Percentiles rank a stretch among this genome's conserved stretches.
phyloP scores from a whole-genome alignment of 2,888 invertebrate species.

The Phyto melanocephala region DNA sequence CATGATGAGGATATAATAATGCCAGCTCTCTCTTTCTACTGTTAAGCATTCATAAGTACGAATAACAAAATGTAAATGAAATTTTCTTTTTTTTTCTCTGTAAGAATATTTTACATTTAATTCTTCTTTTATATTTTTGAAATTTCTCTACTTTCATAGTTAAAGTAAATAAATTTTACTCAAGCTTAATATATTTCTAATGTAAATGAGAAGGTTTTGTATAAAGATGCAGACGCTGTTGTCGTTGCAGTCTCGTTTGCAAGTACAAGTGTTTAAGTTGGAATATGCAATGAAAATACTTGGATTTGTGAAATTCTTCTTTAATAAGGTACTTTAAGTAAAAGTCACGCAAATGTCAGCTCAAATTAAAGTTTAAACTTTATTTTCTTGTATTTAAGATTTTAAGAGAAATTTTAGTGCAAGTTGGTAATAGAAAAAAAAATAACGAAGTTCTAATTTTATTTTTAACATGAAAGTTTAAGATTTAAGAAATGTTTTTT shows the following conservation, averaged over 20 bases:
- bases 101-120: neutral
- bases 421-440: neutral
- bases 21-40: neutral
- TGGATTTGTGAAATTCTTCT: neutral
- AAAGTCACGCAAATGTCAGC: constrained; percentile 52
- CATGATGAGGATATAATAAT: neutral
- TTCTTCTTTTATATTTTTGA: constrained; percentile 1
- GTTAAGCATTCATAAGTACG: neutral
- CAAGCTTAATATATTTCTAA: constrained; percentile 35
- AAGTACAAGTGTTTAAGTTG: constrained; percentile 3
- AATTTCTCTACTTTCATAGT: neutral
- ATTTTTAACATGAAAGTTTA: neutral
- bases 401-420: neutral
- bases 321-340: constrained; percentile 18
- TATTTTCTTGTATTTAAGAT: neutral
- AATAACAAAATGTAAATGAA: constrained; percentile 6
- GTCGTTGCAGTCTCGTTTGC: neutral
- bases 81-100: neutral
- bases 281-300: constrained; percentile 3
- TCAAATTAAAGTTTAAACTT: constrained; percentile 27
- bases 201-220: constrained; percentile 30
- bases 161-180: constrained; percentile 28
- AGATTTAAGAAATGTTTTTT: neutral
- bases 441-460: neutral
- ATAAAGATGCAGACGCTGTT: neutral